These are phyloP conservation scores for Umimayanthus chanpuru DNA, from an alignment of 92 coral and sea anemone genomes.

Conservation along the genomic window DNA sequence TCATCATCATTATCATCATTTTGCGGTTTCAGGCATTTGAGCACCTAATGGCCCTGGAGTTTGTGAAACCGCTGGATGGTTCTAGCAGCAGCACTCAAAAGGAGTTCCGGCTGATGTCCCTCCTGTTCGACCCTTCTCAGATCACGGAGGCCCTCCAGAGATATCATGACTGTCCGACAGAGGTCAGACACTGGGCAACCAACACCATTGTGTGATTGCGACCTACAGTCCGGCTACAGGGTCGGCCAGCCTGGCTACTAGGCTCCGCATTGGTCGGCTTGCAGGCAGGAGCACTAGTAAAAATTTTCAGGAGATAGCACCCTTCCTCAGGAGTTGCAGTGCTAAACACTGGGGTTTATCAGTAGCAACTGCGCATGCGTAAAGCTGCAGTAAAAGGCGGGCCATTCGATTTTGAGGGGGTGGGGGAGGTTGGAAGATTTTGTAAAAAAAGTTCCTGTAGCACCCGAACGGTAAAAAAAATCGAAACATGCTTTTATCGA, in stretches of 20 bases:
- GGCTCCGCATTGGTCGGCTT: neutral
- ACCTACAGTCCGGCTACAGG: neutral
- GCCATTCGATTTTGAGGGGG: too few species aligned
- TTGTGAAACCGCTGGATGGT: slow-evolving; percentile 88
- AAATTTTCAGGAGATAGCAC: neutral
- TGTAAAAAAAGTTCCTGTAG: too few species aligned
- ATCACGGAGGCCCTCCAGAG: slow-evolving; percentile 82
- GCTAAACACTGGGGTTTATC: neutral
- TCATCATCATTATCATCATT: neutral
- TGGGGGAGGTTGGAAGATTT: too few species aligned
- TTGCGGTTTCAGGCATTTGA: slow-evolving; percentile 83
- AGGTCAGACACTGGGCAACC: slow-evolving; percentile 92
- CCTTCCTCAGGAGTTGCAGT: neutral
- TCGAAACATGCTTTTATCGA: too few species aligned
- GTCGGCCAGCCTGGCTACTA: neutral
- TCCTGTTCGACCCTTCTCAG: slow-evolving; percentile 81
- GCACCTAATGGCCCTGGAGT: slow-evolving; percentile 87
- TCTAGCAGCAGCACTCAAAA: slow-evolving; percentile 80
- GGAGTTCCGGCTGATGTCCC: slow-evolving; percentile 80
- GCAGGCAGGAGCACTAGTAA: neutral
- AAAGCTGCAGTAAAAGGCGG: too few species aligned
- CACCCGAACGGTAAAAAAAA: too few species aligned
- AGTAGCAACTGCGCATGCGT: too few species aligned
- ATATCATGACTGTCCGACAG: slow-evolving; percentile 98
- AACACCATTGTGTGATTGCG: slow-evolving; percentile 45